A percentile compares a stretch with the other conserved stretches of the same genome.
Evolutionary conservation across 1,140 invertebrate genomes (phyloP).

Genomic region (Listronotus bonariensis): DNA sequence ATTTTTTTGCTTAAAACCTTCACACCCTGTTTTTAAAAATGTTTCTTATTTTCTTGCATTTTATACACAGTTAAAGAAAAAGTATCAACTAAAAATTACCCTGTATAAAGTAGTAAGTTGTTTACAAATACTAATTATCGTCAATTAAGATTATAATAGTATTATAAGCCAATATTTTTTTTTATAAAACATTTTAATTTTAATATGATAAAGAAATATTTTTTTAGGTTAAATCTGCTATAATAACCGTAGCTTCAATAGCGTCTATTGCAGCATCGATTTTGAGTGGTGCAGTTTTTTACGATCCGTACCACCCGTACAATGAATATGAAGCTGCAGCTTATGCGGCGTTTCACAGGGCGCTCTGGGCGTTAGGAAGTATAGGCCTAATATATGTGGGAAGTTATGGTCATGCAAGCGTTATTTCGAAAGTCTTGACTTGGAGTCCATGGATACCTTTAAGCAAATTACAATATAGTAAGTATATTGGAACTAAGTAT

Average conservation of each 20-base stretch:
- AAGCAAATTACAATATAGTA: constrained; percentile 70
- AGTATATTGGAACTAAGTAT: background rate
- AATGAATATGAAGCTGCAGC: constrained; percentile 58
- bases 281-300: constrained; percentile 55
- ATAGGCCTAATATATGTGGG: constrained; percentile 59
- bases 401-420: constrained; percentile 50
- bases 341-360: constrained; percentile 63
- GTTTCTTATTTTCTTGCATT: too few species aligned
- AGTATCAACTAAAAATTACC: too few species aligned
- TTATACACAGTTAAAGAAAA: too few species aligned
- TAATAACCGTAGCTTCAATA: constrained; percentile 46
- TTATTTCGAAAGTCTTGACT: constrained; percentile 45
- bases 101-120: too few species aligned
- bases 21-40: too few species aligned
- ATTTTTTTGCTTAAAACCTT: too few species aligned
- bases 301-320: constrained; percentile 56
- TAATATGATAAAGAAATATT: background rate
- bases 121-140: too few species aligned
- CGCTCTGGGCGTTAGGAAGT: constrained; percentile 61
- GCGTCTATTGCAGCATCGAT: constrained; percentile 53
- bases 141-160: too few species aligned
- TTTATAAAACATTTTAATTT: too few species aligned
- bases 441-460: constrained; percentile 72
- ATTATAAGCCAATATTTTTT: too few species aligned
- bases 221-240: constrained; percentile 54